Evolutionary conservation across 2,888 invertebrate genomes (phyloP), one percentile per base, ranked within the genome.

Genomic region (Ramazzottius varieornatus): DNA sequence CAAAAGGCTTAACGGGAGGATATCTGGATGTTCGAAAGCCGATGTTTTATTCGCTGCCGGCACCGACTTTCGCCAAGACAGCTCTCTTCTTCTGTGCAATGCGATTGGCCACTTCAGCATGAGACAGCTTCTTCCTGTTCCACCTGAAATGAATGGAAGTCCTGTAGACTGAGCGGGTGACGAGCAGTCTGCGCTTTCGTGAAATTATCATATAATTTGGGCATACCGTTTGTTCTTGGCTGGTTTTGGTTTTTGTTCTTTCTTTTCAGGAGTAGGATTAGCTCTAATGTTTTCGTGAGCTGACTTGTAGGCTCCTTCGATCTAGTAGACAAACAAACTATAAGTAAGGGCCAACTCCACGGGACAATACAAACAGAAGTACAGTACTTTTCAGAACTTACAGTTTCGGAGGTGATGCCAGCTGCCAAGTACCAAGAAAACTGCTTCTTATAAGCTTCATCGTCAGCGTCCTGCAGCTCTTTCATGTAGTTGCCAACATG

Each of bases 401-500:
- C 93, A 77, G 83, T 83, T 76, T 92, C 92, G 72, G 93, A 85
- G 73, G 74, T 76, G 70, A 98, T 84, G 72, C 94, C 93, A 71
- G 85, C 78, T 76, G 89, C 88, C 76, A 96, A 89, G 81, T 90
- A 98, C 75, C 86, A 84, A 72, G 92, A 86, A 79, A 98, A 99
- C 78, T 98, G 98, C 73, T 86, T 84, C 78, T 94, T 93, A 82
- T 86, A 99, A n/a, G 88, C 86, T 70, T 94, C 93, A 71, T 93
- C 90, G 75, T 98, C 96, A 69, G 92, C 91, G 70, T 92, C 89
- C 76, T 88, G 85, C 70, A 99, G 81, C 68, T 82, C 82, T 69
- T 83, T 82, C 98, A 99, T 99, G 79, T 98, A 99, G 70, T 93
- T 89, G 66, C 92, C 88, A 68, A 99, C 94, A 75, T 99, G 98